Conservation (phyloP, 2,888 invertebrate genomes). For the Lymantria dispar region DNA sequence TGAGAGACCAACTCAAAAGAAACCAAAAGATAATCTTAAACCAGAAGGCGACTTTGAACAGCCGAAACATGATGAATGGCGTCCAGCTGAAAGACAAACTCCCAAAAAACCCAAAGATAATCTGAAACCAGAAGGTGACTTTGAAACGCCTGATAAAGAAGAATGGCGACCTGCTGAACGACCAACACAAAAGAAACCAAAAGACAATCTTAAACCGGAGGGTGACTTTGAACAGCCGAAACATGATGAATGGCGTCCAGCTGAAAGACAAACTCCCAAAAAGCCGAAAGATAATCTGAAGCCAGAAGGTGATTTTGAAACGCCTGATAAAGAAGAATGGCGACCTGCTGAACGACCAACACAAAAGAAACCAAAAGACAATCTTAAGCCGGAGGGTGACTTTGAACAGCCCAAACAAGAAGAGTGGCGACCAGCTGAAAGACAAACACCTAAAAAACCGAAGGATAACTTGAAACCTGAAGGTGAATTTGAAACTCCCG, state of each 20-base stretch:
- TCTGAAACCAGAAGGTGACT: slow-evolving; percentile 15
- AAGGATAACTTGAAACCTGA: slow-evolving; percentile 62
- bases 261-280: slow-evolving; percentile 18
- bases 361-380: slow-evolving; percentile 54
- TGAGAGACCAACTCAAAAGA: slow-evolving; percentile 9
- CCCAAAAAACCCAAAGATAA: slow-evolving; percentile 17
- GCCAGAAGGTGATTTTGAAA: slow-evolving; percentile 80
- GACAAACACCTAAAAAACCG: slow-evolving; percentile 41
- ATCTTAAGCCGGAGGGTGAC: slow-evolving; percentile 81
- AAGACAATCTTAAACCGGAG: slow-evolving; percentile 78
- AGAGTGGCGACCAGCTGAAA: not conserved
- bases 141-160: slow-evolving; percentile 11
- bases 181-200: slow-evolving; percentile 20
- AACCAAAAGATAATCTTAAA: slow-evolving; percentile 16
- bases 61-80: slow-evolving; percentile 13
- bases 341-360: slow-evolving; percentile 62
- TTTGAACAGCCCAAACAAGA: slow-evolving; percentile 37
- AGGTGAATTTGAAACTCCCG: slow-evolving; percentile 78
- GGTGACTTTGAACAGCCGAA: slow-evolving; percentile 76
- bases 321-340: slow-evolving; percentile 50
- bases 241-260: slow-evolving; percentile 51
- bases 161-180: slow-evolving; percentile 23
- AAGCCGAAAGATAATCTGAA: slow-evolving; percentile 69
- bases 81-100: slow-evolving; percentile 9
- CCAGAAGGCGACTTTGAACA: slow-evolving; percentile 17